phyloP scores from a whole-genome alignment of 2,797 vertebrate species.

The Malurus splendens region DNA sequence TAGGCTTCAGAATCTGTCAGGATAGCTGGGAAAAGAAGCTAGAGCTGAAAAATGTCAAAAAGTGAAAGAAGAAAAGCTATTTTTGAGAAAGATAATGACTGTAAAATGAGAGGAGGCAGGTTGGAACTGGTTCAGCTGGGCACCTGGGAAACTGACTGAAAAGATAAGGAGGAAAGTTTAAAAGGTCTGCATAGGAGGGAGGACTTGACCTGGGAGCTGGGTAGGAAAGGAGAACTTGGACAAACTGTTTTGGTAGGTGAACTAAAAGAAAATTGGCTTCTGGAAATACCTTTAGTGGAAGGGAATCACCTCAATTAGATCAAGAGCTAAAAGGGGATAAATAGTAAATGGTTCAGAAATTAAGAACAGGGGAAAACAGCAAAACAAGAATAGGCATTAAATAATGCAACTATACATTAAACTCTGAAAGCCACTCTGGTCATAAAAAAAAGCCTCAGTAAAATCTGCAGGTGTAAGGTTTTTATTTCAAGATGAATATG shows the following conservation, averaged over 20 bases:
- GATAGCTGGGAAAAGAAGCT: not conserved
- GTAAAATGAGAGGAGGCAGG: not conserved
- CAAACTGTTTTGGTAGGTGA: not conserved
- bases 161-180: not conserved
- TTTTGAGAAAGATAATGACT: not conserved
- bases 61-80: not conserved
- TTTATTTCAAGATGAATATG: constrained; percentile 3
- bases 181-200: not conserved
- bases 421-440: not conserved
- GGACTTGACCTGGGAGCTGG: not conserved
- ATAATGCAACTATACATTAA: not conserved
- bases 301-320: not conserved
- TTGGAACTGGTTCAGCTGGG: not conserved
- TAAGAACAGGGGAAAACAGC: not conserved
- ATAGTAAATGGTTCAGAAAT: not conserved
- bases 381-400: not conserved
- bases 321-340: not conserved
- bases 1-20: not conserved
- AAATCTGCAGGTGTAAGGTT: not conserved
- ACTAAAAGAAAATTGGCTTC: not conserved
- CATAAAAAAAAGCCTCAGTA: not conserved
- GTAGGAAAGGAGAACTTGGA: not conserved
- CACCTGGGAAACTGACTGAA: not conserved
- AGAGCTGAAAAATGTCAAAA: not conserved
- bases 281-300: not conserved